Evolutionary conservation across 2,113 vertebrate species (phyloP), one percentile per base, ranked within the genome.

Genomic region (Fulica atra): DNA sequence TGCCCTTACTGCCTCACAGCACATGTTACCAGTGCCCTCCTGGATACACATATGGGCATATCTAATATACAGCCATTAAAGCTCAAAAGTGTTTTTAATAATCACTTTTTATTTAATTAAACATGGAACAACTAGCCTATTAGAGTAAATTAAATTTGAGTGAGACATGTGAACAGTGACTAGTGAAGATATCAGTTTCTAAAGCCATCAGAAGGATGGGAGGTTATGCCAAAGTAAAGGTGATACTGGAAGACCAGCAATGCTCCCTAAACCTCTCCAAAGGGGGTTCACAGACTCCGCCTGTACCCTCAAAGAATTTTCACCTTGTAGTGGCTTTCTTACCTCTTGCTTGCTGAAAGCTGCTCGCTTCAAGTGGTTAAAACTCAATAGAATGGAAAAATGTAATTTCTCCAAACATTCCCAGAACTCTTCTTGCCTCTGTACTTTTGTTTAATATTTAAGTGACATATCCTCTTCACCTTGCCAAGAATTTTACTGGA

Each of bases 81-180:
- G 42, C 79, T 81, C 86, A 88, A 87, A 94, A 91, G 87, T 53
- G 69, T 63, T 85, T 95, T 89, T 87, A 96, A 89, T 96, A 93
- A 95, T 86, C 74, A 89, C n/a, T 92, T 76, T n/a, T 23, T 71
- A 95, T 95, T 96, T 95, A 95, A 95, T 93, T 97, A 96, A 97
- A 94, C 82, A 71, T 69, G 88, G 50, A 92, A 90, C 80, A 93
- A 91, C 86, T 56, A 53, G 60, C 57, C 65, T 79, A 79, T 93
- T 96, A 95, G 64, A 88, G 88, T 77, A 94, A 96, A 95, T 94
- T 94, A 86, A 88, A 88, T 95, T 84, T 61, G 80, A 84, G 76
- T 24, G 79, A 94, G 82, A 74, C 9, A 5, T 81, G 46, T 61
- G 56, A 91, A 48, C 48, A 29, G 65, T 24, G 57, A 68, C 77